phyloP scores from a whole-genome alignment of 1,140 invertebrate genomes.

The Drosophila tristis region DNA sequence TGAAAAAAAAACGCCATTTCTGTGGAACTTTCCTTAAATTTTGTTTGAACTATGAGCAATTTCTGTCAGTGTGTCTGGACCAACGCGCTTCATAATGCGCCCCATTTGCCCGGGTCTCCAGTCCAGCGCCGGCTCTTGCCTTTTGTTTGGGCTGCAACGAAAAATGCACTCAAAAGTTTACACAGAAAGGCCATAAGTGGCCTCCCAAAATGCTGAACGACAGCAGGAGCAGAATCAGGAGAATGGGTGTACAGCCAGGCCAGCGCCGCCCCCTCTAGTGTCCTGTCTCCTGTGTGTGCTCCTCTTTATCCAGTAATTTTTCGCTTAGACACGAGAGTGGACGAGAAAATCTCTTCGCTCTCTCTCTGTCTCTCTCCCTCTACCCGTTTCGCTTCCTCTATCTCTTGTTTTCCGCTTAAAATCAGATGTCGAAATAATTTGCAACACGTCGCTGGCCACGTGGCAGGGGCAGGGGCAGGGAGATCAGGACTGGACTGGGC shows the following conservation, averaged over 20 bases:
- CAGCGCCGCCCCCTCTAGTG: neutral
- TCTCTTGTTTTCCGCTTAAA: conserved; percentile 83
- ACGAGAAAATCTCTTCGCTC: conserved; percentile 50
- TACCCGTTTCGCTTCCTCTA: conserved; percentile 24
- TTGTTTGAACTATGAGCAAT: neutral
- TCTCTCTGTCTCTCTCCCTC: conserved; percentile 2
- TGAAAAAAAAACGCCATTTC: neutral
- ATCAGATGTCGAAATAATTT: conserved; percentile 83
- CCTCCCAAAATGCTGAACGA: conserved; percentile 19
- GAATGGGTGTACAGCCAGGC: neutral
- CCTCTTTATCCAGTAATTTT: conserved; percentile 74
- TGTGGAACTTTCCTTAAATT: neutral
- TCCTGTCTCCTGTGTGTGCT: conserved; percentile 30
- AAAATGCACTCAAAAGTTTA: conserved; percentile 83
- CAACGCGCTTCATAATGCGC: conserved; percentile 54
- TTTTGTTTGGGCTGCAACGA: conserved; percentile 77
- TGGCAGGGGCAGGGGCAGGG: conserved; percentile 16
- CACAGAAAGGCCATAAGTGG: conserved; percentile 80
- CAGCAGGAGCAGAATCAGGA: conserved; percentile 4
- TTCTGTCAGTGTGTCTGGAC: conserved; percentile 26
- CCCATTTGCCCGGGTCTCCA: conserved; percentile 39
- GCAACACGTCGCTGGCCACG: conserved; percentile 75
- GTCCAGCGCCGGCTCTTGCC: conserved; percentile 36
- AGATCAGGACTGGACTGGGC: conserved; percentile 1
- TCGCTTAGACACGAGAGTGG: conserved; percentile 64